Conservation (phyloP, 2,797 vertebrate genomes). For the Denticeps clupeoides region DNA sequence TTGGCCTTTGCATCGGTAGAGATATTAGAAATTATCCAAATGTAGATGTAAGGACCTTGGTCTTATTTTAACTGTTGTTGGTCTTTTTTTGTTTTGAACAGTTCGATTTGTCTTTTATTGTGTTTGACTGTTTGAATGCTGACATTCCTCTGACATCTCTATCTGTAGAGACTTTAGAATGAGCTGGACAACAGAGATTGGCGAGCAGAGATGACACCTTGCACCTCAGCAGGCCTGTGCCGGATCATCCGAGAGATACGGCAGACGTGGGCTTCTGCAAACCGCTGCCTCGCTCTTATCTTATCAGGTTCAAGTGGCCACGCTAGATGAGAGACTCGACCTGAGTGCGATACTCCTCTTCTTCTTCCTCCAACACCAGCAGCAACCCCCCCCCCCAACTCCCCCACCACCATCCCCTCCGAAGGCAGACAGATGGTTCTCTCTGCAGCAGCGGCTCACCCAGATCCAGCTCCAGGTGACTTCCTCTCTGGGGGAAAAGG, state of each 20-base stretch:
- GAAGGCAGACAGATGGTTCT: conserved; percentile 8
- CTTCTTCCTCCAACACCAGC: no score
- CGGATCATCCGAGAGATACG: conserved; percentile 18
- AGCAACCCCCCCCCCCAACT: neutral
- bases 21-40: no score
- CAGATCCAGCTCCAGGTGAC: no score
- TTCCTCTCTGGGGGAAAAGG: no score
- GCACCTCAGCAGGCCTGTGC: conserved; percentile 9
- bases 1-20: no score
- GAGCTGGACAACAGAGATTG: neutral
- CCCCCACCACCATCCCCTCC: neutral
- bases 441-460: conserved; percentile 28
- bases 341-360: conserved; percentile 4
- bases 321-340: conserved; percentile 20
- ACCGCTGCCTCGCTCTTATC: conserved; percentile 25
- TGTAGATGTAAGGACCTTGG: no score
- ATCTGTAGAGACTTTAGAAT: no score
- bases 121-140: no score
- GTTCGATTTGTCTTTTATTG: no score
- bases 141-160: no score
- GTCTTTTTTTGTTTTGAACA: no score
- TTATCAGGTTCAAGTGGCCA: conserved; percentile 26
- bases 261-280: conserved; percentile 21
- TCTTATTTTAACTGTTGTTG: no score
- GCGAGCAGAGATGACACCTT: conserved; percentile 3